Conservation (phyloP, 2,113 vertebrate species). For the Labeo catla region DNA sequence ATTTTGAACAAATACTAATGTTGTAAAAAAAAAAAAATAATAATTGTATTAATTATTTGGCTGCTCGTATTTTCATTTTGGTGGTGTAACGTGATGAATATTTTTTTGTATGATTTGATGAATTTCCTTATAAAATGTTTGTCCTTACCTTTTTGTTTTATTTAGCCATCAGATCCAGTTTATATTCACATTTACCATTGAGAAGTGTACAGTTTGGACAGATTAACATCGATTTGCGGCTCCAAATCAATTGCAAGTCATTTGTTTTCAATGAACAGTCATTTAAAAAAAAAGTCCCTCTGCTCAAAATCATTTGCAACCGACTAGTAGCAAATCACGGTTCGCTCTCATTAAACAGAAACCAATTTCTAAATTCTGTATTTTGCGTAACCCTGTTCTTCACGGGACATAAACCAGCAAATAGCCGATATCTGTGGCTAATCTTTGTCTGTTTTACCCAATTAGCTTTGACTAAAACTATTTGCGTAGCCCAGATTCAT, state of each 20-base stretch:
- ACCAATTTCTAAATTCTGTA: background rate
- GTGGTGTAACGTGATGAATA: background rate
- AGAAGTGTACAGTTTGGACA: too few relatives aligned
- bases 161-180: too few relatives aligned
- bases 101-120: background rate
- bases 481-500: constrained; percentile 18
- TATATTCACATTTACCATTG: too few relatives aligned
- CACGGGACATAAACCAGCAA: background rate
- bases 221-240: too few relatives aligned
- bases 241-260: too few relatives aligned
- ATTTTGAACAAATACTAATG: too few relatives aligned
- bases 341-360: background rate
- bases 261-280: too few relatives aligned
- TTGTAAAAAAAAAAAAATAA: too few relatives aligned
- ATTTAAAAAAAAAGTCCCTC: too few relatives aligned
- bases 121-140: background rate
- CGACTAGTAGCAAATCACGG: background rate
- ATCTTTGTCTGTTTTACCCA: background rate
- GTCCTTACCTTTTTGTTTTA: too few relatives aligned
- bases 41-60: too few relatives aligned
- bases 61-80: too few relatives aligned
- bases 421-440: background rate
- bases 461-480: constrained; percentile 4
- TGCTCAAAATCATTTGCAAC: background rate
- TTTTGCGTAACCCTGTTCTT: background rate